Percentiles rank a stretch among this genome's conserved stretches.
Conservation (phyloP, 2,888 invertebrate genomes). For the Furcula furcula region DNA sequence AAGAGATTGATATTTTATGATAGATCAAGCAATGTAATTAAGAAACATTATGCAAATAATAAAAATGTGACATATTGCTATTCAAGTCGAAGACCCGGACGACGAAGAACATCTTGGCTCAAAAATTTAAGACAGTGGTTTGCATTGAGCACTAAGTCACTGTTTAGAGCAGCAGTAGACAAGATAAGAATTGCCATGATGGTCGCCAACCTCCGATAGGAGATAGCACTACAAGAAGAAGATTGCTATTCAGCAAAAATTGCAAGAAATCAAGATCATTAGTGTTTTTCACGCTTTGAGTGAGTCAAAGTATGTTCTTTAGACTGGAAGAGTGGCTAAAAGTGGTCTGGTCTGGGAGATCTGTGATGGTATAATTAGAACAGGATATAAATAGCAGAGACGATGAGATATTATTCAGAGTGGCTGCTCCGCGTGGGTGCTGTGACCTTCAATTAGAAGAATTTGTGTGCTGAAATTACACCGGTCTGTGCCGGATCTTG, state of each 20-base stretch:
- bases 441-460: constrained; percentile 63
- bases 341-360: constrained; percentile 49
- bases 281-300: constrained; percentile 19
- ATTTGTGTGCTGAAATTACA: constrained; percentile 46
- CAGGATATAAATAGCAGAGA: constrained; percentile 58
- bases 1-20: constrained; percentile 10
- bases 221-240: constrained; percentile 21
- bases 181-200: no score
- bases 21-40: no score
- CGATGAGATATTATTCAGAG: constrained; percentile 53
- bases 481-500: constrained; percentile 48
- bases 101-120: no score
- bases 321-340: constrained; percentile 44
- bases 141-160: no score
- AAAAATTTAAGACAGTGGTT: no score
- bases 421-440: constrained; percentile 54
- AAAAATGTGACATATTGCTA: no score
- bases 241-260: constrained; percentile 23
- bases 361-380: constrained; percentile 61
- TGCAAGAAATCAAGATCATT: constrained; percentile 30
- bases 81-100: no score
- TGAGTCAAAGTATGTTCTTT: constrained; percentile 49
- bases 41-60: no score
- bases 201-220: no score
- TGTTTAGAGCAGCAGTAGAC: no score